Conservation (phyloP, 2,113 vertebrate genomes). For the Paradoxurus hermaphroditus region DNA sequence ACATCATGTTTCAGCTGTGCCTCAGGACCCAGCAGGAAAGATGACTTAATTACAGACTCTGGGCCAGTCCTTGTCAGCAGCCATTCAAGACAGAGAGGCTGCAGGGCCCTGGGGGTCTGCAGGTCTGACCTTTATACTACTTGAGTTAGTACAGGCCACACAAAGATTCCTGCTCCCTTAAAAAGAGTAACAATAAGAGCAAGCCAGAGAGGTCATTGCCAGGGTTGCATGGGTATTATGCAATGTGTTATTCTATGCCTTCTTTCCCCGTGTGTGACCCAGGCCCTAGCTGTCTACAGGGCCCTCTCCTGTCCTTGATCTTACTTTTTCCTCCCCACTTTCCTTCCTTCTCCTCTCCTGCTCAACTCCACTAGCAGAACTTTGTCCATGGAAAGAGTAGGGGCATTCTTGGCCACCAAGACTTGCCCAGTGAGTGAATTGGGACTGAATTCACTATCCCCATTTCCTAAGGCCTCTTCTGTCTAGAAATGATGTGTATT, state of each 20-base stretch:
- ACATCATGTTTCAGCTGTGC: neutral
- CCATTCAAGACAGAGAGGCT: neutral
- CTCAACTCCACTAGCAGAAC: neutral
- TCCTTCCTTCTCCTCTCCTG: neutral
- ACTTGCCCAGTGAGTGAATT: neutral
- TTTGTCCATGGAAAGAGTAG: neutral
- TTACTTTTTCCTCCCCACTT: neutral
- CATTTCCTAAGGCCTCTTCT: neutral
- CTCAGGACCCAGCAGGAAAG: neutral
- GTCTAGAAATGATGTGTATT: neutral
- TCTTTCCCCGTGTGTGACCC: neutral
- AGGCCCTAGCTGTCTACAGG: neutral
- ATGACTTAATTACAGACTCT: neutral
- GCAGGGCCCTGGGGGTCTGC: neutral
- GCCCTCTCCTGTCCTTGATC: neutral
- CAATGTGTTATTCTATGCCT: neutral
- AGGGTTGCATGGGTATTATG: neutral
- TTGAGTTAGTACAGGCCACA: neutral
- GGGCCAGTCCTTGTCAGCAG: neutral
- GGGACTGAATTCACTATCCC: neutral
- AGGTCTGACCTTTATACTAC: neutral
- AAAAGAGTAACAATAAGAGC: neutral
- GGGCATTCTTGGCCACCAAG: neutral
- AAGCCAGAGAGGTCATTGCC: neutral
- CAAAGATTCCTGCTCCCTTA: neutral